Conservation (phyloP, 2,888 invertebrate genomes). For the Stratiomys singularior region DNA sequence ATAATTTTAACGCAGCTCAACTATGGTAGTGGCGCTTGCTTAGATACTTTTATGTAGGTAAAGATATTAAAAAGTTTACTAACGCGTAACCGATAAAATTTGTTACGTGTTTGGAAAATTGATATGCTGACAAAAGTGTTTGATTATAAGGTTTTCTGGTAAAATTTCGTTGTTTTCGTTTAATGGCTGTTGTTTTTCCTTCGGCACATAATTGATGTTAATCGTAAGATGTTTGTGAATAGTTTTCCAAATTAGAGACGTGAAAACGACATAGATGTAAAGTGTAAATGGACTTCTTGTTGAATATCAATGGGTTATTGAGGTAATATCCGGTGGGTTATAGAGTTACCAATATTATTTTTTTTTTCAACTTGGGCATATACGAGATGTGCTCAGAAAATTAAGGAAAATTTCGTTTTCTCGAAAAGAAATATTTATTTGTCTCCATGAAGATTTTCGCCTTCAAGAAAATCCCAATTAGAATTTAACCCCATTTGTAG, state of each 20-base stretch:
- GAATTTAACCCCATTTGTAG: too few species aligned
- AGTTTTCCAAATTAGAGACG: neutral
- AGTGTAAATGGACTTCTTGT: neutral
- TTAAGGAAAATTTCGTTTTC: too few species aligned
- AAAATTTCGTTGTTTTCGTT: neutral
- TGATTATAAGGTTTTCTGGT: neutral
- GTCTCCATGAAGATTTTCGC: too few species aligned
- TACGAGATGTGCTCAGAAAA: too few species aligned
- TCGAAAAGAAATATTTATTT: too few species aligned
- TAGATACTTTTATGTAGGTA: neutral
- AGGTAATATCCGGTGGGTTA: neutral
- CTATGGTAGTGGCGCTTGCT: slow-evolving; percentile 7
- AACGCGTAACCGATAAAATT: slow-evolving; percentile 10
- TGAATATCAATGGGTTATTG: too few species aligned
- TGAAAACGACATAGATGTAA: neutral
- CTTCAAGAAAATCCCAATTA: too few species aligned
- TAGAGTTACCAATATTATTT: slow-evolving; percentile 4
- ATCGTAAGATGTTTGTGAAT: neutral
- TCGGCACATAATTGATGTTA: neutral
- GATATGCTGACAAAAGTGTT: neutral
- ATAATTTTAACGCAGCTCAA: slow-evolving; percentile 19
- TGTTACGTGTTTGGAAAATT: neutral
- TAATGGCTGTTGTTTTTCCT: neutral
- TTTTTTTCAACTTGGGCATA: too few species aligned
- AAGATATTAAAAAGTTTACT: neutral